Conservation (phyloP, 2,888 invertebrate species). For the Pyrocoelia pectoralis region DNA sequence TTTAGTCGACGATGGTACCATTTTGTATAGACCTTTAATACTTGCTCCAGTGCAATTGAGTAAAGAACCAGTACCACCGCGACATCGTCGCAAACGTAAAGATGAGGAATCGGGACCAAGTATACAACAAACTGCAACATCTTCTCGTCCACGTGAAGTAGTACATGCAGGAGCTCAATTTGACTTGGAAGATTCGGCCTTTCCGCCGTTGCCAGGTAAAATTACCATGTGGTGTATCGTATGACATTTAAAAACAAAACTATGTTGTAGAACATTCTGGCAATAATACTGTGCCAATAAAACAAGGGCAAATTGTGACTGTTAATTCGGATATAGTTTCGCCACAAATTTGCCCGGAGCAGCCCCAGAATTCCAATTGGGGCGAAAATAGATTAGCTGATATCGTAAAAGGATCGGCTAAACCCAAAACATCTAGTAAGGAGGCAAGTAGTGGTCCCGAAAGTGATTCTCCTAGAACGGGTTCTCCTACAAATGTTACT, state of each 20-base stretch:
- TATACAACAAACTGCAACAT: conserved; percentile 16
- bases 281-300: conserved; percentile 24
- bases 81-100: conserved; percentile 60
- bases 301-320: conserved; percentile 49
- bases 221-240: too few relatives aligned
- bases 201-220: conserved; percentile 79
- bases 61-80: conserved; percentile 59
- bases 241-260: too few relatives aligned
- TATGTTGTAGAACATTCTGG: conserved; percentile 29
- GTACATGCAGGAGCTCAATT: conserved; percentile 69
- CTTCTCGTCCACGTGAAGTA: conserved; percentile 13
- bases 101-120: conserved; percentile 50
- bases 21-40: conserved; percentile 33
- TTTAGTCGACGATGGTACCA: conserved; percentile 24
- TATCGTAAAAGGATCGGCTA: conserved; percentile 79
- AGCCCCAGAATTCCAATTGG: conserved; percentile 52
- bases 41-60: conserved; percentile 33
- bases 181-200: conserved; percentile 80
- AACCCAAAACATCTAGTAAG: conserved; percentile 62
- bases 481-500: conserved; percentile 49
- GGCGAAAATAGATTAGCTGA: conserved; percentile 75
- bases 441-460: conserved; percentile 51
- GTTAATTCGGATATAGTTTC: conserved; percentile 47
- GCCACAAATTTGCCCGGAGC: conserved; percentile 47
- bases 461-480: conserved; percentile 52